phyloP scores from a whole-genome alignment of 2,113 vertebrate species.

The Anarrhichthys ocellatus region DNA sequence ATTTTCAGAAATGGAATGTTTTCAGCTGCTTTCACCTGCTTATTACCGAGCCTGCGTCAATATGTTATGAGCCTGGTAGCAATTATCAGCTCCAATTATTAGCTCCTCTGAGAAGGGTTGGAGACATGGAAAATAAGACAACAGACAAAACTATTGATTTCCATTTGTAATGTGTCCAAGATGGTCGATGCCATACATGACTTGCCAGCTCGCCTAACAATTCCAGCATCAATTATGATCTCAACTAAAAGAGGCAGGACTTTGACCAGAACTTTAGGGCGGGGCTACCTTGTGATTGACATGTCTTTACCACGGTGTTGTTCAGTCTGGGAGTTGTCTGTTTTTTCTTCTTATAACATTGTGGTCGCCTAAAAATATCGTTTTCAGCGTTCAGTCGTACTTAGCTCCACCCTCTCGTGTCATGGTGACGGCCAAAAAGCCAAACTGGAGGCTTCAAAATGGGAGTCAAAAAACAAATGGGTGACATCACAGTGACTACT shows the following conservation, averaged over 20 bases:
- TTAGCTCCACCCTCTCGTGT: too few species aligned
- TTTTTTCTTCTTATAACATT: too few species aligned
- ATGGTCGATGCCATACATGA: slow-evolving; percentile 35
- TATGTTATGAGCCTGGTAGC: slow-evolving; percentile 62
- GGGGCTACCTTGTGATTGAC: too few species aligned
- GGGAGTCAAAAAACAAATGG: not conserved
- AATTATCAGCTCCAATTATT: slow-evolving; percentile 73
- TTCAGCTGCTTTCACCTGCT: slow-evolving; percentile 40
- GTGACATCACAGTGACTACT: not conserved
- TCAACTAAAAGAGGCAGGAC: not conserved
- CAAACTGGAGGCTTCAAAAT: not conserved
- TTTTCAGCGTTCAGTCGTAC: too few species aligned
- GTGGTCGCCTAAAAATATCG: too few species aligned
- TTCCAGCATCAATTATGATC: slow-evolving; percentile 1
- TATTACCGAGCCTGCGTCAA: slow-evolving; percentile 64
- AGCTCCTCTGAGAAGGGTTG: slow-evolving; percentile 38
- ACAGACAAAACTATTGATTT: slow-evolving; percentile 59
- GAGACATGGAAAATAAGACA: slow-evolving; percentile 43
- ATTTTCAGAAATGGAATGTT: slow-evolving; percentile 43
- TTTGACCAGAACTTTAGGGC: not conserved
- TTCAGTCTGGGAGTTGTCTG: too few species aligned
- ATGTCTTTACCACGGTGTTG: too few species aligned
- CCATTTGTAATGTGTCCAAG: slow-evolving; percentile 59
- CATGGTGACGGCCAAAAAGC: not conserved
- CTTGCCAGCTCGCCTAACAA: not conserved